Evolutionary conservation across 2,797 vertebrate species (phyloP).

Genomic region (Urocyon cinereoargenteus): DNA sequence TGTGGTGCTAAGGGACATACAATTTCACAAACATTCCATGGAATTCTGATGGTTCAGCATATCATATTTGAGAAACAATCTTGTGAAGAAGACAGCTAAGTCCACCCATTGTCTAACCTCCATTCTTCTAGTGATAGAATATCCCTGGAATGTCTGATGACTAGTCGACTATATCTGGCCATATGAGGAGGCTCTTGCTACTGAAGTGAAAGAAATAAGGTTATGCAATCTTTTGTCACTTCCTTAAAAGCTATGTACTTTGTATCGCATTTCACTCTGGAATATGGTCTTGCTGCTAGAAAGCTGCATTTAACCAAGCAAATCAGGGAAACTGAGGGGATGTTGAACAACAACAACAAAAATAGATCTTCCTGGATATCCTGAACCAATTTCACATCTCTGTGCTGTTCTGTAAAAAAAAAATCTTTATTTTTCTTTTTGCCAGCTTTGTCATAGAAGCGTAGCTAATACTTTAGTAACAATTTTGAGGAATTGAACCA

Average conservation of each 20-base stretch:
- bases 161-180: not conserved
- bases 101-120: not conserved
- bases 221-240: not conserved
- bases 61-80: not conserved
- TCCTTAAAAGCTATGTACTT: not conserved
- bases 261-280: not conserved
- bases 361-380: not conserved
- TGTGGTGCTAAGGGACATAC: accelerated
- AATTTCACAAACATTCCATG: not conserved
- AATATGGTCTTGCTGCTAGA: not conserved
- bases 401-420: not conserved
- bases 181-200: not conserved
- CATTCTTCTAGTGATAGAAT: not conserved
- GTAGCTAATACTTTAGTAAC: not conserved
- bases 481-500: not conserved
- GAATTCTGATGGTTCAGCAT: not conserved
- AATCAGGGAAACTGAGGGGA: not conserved
- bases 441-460: not conserved
- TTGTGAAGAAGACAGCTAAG: not conserved
- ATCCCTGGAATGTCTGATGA: not conserved
- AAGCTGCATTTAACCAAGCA: not conserved
- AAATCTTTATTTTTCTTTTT: not conserved
- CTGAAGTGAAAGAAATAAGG: not conserved
- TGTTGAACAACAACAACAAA: not conserved
- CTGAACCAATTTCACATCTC: not conserved